Evolutionary conservation across 1,140 invertebrate species (phyloP).

Genomic region (Meloidogyne exigua): DNA sequence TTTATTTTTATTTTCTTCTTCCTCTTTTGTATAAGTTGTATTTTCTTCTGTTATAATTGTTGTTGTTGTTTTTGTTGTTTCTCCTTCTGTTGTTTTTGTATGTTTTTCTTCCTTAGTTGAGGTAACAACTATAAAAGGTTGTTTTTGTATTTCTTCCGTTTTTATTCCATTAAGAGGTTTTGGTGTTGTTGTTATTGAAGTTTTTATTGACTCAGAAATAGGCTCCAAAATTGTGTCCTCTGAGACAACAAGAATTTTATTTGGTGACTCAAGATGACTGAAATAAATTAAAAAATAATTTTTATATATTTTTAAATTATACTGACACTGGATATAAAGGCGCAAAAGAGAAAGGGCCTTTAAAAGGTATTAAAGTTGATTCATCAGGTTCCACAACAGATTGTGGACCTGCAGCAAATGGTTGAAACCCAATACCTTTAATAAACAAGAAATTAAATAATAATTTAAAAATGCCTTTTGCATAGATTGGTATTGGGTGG

Average conservation of each 20-base stretch:
- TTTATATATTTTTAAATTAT: background rate
- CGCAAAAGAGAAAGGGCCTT: slow-evolving; percentile 38
- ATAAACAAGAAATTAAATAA: background rate
- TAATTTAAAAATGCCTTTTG: slow-evolving; percentile 30
- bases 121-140: background rate
- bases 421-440: slow-evolving; percentile 25
- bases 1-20: background rate
- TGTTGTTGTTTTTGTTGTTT: background rate
- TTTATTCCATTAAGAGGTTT: background rate
- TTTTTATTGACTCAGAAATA: background rate
- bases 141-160: slow-evolving; percentile 10
- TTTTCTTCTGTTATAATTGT: slow-evolving; percentile 1
- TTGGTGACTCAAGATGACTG: slow-evolving; percentile 1
- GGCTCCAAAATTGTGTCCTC: background rate
- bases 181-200: no score
- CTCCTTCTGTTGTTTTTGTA: background rate
- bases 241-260: background rate
- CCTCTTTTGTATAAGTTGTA: background rate
- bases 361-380: slow-evolving; percentile 27
- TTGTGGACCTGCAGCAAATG: slow-evolving; percentile 37
- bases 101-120: background rate
- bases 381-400: slow-evolving; percentile 35
- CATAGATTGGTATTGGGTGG: slow-evolving; percentile 44
- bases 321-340: slow-evolving; percentile 33
- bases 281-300: no score